These are phyloP conservation scores for Dolichallabes microphthalmus DNA, from an alignment of 2,113 vertebrate species.

Conservation along the genomic window DNA sequence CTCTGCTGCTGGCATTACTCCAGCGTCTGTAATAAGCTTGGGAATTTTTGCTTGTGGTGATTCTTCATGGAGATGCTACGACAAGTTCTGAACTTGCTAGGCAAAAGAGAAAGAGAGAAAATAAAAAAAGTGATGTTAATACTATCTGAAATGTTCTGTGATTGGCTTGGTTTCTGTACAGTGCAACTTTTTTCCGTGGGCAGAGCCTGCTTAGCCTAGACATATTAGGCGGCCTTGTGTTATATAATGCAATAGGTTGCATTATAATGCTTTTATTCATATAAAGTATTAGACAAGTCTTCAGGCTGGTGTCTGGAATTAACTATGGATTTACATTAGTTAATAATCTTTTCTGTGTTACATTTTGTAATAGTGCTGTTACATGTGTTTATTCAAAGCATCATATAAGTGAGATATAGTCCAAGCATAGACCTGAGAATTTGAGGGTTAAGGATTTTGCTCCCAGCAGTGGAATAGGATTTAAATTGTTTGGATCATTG, in stretches of 20 bases:
- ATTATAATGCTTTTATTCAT: conserved; percentile 6
- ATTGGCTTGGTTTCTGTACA: not conserved
- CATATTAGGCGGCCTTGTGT: not conserved
- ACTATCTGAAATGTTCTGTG: not conserved
- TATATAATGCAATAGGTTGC: not conserved
- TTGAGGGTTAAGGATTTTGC: not conserved
- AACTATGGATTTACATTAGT: not conserved
- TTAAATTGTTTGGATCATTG: not conserved
- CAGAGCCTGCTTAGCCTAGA: not conserved
- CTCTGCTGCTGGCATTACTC: conserved; percentile 43
- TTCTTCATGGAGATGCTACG: conserved; percentile 36
- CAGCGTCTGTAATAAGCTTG: conserved; percentile 54
- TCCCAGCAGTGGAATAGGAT: not conserved
- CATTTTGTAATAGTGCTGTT: not conserved
- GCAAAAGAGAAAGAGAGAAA: conserved; percentile 10
- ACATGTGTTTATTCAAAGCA: not conserved
- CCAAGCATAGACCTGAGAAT: not conserved
- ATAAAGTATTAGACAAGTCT: not conserved
- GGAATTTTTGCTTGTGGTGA: conserved; percentile 54
- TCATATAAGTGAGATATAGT: not conserved
- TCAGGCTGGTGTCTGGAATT: not conserved
- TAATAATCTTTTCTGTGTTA: not conserved
- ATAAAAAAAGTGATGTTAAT: conserved; percentile 13
- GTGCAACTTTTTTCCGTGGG: not conserved
- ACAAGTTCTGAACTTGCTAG: conserved; percentile 29